These are phyloP conservation scores for Pseudococcus jackbeardsleyi DNA, from an alignment of 2,888 invertebrate genomes.

Conservation along the genomic window DNA sequence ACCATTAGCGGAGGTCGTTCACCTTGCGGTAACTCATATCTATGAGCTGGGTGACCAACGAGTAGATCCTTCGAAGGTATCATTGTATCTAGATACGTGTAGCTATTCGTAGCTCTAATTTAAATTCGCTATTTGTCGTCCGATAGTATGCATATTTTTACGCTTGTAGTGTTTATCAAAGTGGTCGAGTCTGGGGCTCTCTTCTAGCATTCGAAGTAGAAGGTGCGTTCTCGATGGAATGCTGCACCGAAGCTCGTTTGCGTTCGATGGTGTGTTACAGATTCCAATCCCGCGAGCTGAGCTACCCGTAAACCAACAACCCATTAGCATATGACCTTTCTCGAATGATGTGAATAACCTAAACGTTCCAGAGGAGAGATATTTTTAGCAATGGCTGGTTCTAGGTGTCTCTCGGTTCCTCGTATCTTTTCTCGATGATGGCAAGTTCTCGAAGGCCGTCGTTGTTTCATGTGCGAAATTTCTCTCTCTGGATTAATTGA, in stretches of 20 bases:
- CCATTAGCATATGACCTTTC: slow-evolving; percentile 55
- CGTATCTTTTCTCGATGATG: background rate
- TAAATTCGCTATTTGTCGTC: slow-evolving; percentile 15
- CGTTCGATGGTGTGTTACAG: background rate
- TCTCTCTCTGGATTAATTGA: background rate
- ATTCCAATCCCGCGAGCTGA: background rate
- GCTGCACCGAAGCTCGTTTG: background rate
- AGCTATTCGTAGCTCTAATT: slow-evolving; percentile 7
- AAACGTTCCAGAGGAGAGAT: background rate
- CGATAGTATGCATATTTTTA: slow-evolving; percentile 12
- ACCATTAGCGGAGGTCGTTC: background rate
- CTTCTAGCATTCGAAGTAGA: background rate
- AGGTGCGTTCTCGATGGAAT: slow-evolving; percentile 42
- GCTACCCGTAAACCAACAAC: slow-evolving; percentile 50
- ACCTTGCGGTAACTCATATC: background rate
- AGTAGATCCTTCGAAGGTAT: background rate
- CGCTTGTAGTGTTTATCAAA: background rate
- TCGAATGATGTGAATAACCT: slow-evolving; percentile 46
- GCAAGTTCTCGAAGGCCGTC: background rate
- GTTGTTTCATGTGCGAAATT: background rate
- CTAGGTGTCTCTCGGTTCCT: background rate
- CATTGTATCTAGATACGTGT: background rate
- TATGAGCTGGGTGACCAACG: background rate
- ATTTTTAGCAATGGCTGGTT: background rate
- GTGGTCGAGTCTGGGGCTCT: background rate